Evolutionary conservation across 2,113 vertebrate species (phyloP).

Genomic region (Tyrannus savana): DNA sequence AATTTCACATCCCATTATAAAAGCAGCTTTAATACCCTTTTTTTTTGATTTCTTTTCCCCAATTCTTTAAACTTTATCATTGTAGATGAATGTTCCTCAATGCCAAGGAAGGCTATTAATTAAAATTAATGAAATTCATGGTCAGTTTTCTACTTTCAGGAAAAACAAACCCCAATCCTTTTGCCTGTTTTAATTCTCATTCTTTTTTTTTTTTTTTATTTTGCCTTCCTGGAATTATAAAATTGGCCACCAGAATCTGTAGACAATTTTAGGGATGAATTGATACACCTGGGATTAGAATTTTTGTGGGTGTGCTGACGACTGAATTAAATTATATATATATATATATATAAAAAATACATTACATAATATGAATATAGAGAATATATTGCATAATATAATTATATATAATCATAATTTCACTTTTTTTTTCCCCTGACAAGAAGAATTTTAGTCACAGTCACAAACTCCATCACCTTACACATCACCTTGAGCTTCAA

Average conservation of each 20-base stretch:
- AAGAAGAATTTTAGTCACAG: not conserved
- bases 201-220: slow-evolving; percentile 22
- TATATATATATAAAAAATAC: not conserved
- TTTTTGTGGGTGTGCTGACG: not conserved
- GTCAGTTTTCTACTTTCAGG: not conserved
- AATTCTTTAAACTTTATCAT: not conserved
- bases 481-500: not conserved
- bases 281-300: not conserved
- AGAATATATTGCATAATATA: not conserved
- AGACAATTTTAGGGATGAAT: not conserved
- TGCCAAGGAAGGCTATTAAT: not conserved
- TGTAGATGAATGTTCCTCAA: not conserved
- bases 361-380: not conserved
- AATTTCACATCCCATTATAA: not conserved
- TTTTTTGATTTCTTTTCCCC: not conserved
- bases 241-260: not conserved
- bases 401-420: not conserved
- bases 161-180: not conserved
- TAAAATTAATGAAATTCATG: slow-evolving; percentile 20
- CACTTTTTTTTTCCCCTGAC: not conserved
- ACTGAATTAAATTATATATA: not conserved
- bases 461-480: not conserved
- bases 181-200: not conserved
- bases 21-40: not conserved
- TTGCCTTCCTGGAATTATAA: not conserved